A percentile compares a stretch with the other conserved stretches of the same genome.
phyloP scores from a whole-genome alignment of 2,888 invertebrate species.

The Idaea biselata region DNA sequence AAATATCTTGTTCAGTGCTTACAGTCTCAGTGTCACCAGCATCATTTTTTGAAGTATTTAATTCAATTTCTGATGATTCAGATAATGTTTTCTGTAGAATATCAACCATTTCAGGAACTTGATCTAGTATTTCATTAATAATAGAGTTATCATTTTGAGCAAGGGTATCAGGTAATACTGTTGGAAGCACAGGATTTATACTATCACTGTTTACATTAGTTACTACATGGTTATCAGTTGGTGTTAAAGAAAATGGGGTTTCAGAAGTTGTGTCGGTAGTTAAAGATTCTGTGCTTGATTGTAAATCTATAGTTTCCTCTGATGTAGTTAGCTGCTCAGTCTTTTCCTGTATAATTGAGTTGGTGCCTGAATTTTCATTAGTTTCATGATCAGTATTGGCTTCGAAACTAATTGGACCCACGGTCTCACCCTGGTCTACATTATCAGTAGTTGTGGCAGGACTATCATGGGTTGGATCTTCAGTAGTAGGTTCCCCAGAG shows the following conservation, averaged over 20 bases:
- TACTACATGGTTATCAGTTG: not conserved
- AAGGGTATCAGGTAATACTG: not conserved
- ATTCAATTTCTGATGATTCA: slow-evolving; percentile 5
- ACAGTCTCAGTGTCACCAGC: not conserved
- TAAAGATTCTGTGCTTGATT: not conserved
- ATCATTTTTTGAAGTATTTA: not conserved
- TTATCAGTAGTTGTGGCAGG: slow-evolving; percentile 21
- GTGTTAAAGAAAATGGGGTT: slow-evolving; percentile 5
- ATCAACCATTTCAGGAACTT: slow-evolving; percentile 9
- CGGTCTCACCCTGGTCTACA: not conserved
- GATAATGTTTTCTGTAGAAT: slow-evolving; percentile 3
- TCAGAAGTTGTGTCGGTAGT: slow-evolving; percentile 6
- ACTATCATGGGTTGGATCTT: slow-evolving; percentile 20
- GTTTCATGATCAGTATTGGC: not conserved
- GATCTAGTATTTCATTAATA: slow-evolving; percentile 5
- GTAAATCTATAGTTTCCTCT: not conserved
- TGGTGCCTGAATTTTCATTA: not conserved
- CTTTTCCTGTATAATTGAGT: not conserved
- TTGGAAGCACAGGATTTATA: not conserved
- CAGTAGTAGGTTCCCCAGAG: slow-evolving; percentile 45
- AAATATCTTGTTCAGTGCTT: not conserved
- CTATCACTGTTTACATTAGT: not conserved
- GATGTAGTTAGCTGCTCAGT: not conserved
- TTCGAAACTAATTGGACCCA: not conserved
- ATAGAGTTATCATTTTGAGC: slow-evolving; percentile 11